Conservation (phyloP, 2,888 invertebrate genomes). For the Agriotes lineatus region DNA sequence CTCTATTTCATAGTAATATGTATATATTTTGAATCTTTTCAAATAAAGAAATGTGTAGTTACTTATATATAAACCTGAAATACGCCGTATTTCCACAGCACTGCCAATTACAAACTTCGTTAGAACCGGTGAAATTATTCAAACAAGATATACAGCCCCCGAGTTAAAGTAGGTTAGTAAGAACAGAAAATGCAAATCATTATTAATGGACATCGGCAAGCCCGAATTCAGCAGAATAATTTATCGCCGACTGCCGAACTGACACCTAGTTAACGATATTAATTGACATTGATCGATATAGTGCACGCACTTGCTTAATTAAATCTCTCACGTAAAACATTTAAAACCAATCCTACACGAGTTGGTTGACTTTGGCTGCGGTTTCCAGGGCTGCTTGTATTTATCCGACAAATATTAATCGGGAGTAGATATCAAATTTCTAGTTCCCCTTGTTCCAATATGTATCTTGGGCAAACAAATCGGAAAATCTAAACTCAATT, state of each 20-base stretch:
- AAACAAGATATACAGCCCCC: too few species aligned
- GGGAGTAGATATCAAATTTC: background rate
- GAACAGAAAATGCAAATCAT: background rate
- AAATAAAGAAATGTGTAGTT: too few species aligned
- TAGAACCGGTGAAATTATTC: too few species aligned
- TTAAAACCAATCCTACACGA: background rate
- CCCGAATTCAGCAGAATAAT: background rate
- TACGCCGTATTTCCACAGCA: too few species aligned
- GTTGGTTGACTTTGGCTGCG: background rate
- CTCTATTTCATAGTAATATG: too few species aligned
- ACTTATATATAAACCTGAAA: too few species aligned
- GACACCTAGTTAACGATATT: background rate
- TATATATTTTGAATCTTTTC: too few species aligned
- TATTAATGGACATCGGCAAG: background rate
- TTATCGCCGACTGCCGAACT: background rate
- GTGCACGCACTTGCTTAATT: background rate
- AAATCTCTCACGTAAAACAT: background rate
- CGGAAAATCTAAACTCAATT: background rate
- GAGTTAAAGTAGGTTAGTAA: too few species aligned
- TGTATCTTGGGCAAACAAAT: background rate
- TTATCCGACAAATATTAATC: background rate
- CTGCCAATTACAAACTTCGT: too few species aligned
- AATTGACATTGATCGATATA: slow-evolving; percentile 10
- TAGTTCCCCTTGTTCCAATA: background rate
- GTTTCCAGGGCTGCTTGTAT: background rate